Percentiles rank a stretch among this genome's conserved stretches.
Evolutionary conservation across 2,888 invertebrate species (phyloP).

Genomic region (Clanis bilineata): DNA sequence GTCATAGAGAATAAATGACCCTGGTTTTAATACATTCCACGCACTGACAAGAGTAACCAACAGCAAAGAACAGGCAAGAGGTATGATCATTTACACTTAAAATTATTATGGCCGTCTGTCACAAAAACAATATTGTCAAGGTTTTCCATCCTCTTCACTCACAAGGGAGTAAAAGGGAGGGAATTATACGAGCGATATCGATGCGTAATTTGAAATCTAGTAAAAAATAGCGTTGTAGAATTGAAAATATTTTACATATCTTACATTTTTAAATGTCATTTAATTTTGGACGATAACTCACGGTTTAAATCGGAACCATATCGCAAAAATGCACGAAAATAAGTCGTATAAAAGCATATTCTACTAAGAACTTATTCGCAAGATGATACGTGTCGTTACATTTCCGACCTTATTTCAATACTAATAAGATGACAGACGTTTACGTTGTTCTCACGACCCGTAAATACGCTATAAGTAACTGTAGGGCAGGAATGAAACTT

Average conservation of each 20-base stretch:
- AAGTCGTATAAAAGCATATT: background rate
- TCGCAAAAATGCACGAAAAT: background rate
- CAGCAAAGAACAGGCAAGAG: slow-evolving; percentile 52
- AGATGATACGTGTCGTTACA: background rate
- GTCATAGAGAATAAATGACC: too few species aligned
- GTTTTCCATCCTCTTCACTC: background rate
- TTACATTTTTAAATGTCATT: background rate
- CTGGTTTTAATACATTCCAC: background rate
- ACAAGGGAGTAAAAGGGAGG: background rate
- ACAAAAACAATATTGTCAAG: slow-evolving; percentile 26
- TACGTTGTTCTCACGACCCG: slow-evolving; percentile 8
- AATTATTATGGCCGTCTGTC: slow-evolving; percentile 27
- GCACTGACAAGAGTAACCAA: slow-evolving; percentile 17
- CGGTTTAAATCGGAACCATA: background rate
- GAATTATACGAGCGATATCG: background rate
- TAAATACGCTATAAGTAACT: slow-evolving; percentile 13
- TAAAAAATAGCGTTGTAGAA: background rate
- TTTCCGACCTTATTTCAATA: background rate
- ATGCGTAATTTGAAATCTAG: background rate
- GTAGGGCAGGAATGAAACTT: slow-evolving; percentile 38
- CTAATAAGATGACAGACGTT: slow-evolving; percentile 12
- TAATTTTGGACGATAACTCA: background rate
- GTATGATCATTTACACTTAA: slow-evolving; percentile 23
- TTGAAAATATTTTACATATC: slow-evolving; percentile 8
- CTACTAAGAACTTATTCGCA: too few species aligned